These are phyloP conservation scores for Exephanes ischioxanthus DNA, from an alignment of 2,888 invertebrate species.

Conservation along the genomic window DNA sequence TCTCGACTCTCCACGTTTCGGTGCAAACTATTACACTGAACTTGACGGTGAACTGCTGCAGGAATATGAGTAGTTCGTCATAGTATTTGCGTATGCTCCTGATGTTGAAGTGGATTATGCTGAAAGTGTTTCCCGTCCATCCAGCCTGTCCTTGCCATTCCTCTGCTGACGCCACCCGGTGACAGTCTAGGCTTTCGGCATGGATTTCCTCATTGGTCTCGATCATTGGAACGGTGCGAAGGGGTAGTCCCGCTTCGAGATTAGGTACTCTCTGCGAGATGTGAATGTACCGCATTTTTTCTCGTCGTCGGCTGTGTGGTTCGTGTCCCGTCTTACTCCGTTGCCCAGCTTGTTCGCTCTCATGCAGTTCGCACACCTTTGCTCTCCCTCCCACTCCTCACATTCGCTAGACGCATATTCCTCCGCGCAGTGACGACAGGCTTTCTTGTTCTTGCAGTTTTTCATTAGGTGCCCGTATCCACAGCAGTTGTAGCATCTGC, in stretches of 20 bases:
- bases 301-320: background rate
- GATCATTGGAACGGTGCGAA: background rate
- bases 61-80: background rate
- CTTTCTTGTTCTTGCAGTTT: conserved; percentile 9
- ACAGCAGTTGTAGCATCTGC: conserved; percentile 30
- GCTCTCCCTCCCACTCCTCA: background rate
- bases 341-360: background rate
- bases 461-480: conserved; percentile 16
- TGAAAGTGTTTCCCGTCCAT: background rate
- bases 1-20: background rate
- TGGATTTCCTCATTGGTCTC: background rate
- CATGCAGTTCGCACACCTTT: conserved; percentile 16
- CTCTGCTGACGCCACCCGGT: background rate
- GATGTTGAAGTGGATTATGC: background rate
- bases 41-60: background rate
- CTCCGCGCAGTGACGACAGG: conserved; percentile 17
- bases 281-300: background rate
- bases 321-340: background rate
- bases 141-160: background rate
- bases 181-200: background rate
- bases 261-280: background rate
- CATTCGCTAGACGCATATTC: background rate
- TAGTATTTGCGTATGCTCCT: background rate
- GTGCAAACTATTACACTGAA: background rate
- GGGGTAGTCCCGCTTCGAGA: background rate